Base-by-base conservation (phyloP, 2,797 vertebrate genomes). In the Typhlichthys subterraneus region DNA sequence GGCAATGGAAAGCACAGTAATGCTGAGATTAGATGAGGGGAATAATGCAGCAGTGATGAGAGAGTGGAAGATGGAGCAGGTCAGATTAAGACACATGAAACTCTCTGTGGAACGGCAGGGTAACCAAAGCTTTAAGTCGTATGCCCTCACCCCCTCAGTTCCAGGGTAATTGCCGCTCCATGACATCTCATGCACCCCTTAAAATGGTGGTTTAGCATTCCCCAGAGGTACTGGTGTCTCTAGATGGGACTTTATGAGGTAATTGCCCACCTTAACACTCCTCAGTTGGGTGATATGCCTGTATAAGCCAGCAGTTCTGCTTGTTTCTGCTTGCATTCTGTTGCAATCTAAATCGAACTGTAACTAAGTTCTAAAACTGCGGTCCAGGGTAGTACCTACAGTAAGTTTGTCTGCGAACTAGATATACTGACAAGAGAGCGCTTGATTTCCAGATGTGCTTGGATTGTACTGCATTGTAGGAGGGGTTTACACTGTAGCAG, bases 1-100 rank as follows among this genome's bases (percentile, higher is more conserved):
- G 45, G 53, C 73, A 64, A 81, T 79, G 78, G 73, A 76, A 78
- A 82, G 73, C 68, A 49, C 59, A 77, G 58, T 70, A 67, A 72
- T 64, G 69, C 57, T 46, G 48, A 76, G 62, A 80, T 77, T 67
- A 68, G 65, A 74, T 59, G 77, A 73, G 71, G 66, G 31, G 45
- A 70, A 58, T 61, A 61, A 61, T 67, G 75, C 49, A 68, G 67
- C 6, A 45, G 29, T 59, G 72, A 56, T 72, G 61, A 59, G 33
- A 49, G 47, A 73, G 66, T 55, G 54, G 67, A 70, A 59, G 73
- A 64, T 57, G 53, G 45, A 31, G 46, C 51, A 57, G 60, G 62
- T 66, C n/a, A 71, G 57, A 31, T 38, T 14, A 52, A 38, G 68
- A 42, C 38, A 42, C 38, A 10, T 42, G 38, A 42, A 8, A 42